These are phyloP conservation scores for Polypedilum vanderplanki DNA, from an alignment of 1,140 invertebrate species.

Conservation along the genomic window DNA sequence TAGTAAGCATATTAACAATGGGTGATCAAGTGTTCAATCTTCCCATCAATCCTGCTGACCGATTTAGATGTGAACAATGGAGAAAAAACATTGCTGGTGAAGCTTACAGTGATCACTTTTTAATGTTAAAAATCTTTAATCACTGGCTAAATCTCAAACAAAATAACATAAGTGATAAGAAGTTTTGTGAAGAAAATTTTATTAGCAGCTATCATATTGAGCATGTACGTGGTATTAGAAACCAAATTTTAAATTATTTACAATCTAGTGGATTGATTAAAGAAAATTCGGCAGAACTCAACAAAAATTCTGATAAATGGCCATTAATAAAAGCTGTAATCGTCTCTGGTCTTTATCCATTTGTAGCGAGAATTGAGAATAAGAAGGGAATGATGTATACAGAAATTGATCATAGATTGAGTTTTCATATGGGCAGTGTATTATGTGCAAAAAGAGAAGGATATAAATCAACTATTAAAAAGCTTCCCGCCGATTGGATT, in stretches of 20 bases:
- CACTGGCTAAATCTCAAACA: conserved; percentile 62
- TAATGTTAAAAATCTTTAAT: conserved; percentile 77
- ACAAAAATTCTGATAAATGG: background rate
- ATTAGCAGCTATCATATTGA: conserved; percentile 80
- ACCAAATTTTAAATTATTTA: background rate
- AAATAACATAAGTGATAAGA: conserved; percentile 47
- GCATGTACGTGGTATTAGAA: conserved; percentile 28
- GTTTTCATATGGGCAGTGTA: background rate
- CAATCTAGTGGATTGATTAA: background rate
- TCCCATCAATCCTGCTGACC: conserved; percentile 29
- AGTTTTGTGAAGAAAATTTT: conserved; percentile 71
- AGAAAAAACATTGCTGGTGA: conserved; percentile 59
- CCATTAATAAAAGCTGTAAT: background rate
- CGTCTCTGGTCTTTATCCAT: background rate
- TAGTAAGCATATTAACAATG: conserved; percentile 78
- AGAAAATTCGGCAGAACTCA: background rate
- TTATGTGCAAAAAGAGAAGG: background rate
- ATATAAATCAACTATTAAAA: background rate
- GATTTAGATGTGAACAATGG: conserved; percentile 43
- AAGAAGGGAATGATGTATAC: conserved; percentile 2
- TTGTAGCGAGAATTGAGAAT: background rate
- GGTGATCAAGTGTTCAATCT: conserved; percentile 70
- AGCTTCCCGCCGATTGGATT: background rate
- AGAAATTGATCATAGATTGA: background rate
- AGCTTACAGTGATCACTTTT: conserved; percentile 87